Base-by-base conservation (phyloP, 1,140 invertebrate genomes). In the Papilio xuthus region DNA sequence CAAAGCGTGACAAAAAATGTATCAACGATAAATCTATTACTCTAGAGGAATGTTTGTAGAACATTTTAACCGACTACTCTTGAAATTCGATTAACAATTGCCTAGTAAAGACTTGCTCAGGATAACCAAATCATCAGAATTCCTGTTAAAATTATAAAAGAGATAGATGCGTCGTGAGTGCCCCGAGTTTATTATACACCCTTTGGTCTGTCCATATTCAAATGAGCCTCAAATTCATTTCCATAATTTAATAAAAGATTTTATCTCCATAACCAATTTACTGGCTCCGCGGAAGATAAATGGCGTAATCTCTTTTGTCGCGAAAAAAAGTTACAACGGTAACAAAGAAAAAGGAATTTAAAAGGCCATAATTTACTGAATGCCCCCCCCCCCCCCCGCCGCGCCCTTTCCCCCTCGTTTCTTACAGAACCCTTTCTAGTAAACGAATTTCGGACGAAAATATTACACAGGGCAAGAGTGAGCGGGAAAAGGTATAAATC, bases 291-390 rank as follows among this genome's bases (percentile, higher is more conserved):
- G 79, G 23, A 84, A 84, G 81, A 84, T 80, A 83, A 82, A 84
- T 84, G 78, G 81, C 60, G 81, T 84, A 84, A 84, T 84, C 83
- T 81, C 77, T 75, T 83, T 84, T 84, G 82, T 84, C 83, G 80
- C 77, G 70, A 80, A 83, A 83, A 82, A 84, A 75, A 75, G 80
- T 84, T 80, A 70, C 77, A 78, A 78, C 80, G 83, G 81, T 84
- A 84, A 83, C 83, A 83, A 80, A 83, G 78, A 78, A 79, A 79
- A 81, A 79, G 80, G 81, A 82, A 82, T 84, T 84, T 84, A 84
- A 84, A 84, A 80, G 81, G 71, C 78, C 79, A 84, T 84, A 84
- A 84, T 84, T 84, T 79, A 84, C 81, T 67, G 60, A 50, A 50
- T 53, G 28, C 44, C 71, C 72, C 72, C 26, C 72, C 20, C 72